phyloP scores from a whole-genome alignment of 2,888 invertebrate genomes.

The Andrena hattorfiana region DNA sequence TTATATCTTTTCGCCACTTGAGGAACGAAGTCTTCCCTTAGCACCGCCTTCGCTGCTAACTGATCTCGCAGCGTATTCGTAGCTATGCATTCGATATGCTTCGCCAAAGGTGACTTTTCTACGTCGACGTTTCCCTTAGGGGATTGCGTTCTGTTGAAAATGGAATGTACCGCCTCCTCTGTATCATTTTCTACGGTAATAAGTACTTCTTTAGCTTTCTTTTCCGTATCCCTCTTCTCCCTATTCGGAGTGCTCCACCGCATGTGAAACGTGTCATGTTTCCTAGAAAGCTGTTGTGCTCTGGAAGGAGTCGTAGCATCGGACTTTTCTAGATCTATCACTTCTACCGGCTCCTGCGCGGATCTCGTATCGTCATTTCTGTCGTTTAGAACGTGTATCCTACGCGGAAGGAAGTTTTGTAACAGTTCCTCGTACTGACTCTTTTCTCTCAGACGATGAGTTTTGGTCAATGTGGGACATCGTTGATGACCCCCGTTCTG shows the following conservation, averaged over 20 bases:
- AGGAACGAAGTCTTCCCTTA: slow-evolving; percentile 75
- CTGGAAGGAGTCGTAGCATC: slow-evolving; percentile 50
- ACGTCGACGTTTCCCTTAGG: background rate
- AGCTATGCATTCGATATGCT: slow-evolving; percentile 38
- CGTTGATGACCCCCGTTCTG: slow-evolving; percentile 30
- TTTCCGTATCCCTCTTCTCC: slow-evolving; percentile 36
- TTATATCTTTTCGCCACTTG: slow-evolving; percentile 75
- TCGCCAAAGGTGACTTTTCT: background rate
- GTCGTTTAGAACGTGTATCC: slow-evolving; percentile 63
- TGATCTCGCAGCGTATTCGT: slow-evolving; percentile 79
- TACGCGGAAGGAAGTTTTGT: slow-evolving; percentile 72
- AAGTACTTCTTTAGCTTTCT: slow-evolving; percentile 27
- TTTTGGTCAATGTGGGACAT: slow-evolving; percentile 68
- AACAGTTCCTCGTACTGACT: slow-evolving; percentile 77
- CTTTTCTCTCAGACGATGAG: slow-evolving; percentile 74
- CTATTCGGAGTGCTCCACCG: slow-evolving; percentile 6
- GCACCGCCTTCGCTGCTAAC: slow-evolving; percentile 74
- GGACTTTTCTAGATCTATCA: slow-evolving; percentile 77
- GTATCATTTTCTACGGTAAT: slow-evolving; percentile 29
- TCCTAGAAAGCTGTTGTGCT: slow-evolving; percentile 13
- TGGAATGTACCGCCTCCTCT: slow-evolving; percentile 18
- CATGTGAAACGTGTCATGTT: background rate
- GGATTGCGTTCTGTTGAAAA: background rate
- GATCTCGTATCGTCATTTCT: slow-evolving; percentile 51
- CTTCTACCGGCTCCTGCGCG: slow-evolving; percentile 63